Conservation (phyloP, 2,113 vertebrate species). For the Chamaea fasciata region DNA sequence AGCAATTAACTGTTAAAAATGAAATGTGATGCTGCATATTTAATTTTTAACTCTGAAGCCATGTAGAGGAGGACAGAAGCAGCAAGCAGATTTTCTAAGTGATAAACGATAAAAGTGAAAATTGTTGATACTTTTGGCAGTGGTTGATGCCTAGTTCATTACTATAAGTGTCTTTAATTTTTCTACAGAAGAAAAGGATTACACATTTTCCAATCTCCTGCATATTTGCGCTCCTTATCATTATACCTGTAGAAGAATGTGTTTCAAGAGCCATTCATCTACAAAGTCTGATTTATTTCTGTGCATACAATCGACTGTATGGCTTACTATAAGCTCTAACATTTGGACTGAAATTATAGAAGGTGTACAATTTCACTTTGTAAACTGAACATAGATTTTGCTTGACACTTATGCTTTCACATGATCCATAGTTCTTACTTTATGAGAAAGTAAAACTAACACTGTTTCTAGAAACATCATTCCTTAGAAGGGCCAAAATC, state of each 20-base stretch:
- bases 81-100: neutral
- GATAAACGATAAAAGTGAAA: neutral
- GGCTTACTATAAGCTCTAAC: neutral
- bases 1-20: conserved; percentile 37
- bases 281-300: neutral
- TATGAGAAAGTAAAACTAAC: neutral
- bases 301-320: neutral
- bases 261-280: neutral
- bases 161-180: neutral
- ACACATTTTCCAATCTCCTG: neutral
- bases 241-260: neutral
- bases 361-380: neutral
- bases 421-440: neutral
- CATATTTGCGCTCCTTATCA: neutral
- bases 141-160: neutral
- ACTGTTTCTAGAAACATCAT: neutral
- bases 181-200: neutral
- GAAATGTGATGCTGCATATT: neutral
- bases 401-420: neutral
- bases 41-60: neutral
- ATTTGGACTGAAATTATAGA: neutral
- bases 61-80: neutral
- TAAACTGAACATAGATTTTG: neutral
- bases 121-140: neutral
- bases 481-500: neutral